Evolutionary conservation across 2,797 vertebrate genomes (phyloP).

Genomic region (Meda fulgida): DNA sequence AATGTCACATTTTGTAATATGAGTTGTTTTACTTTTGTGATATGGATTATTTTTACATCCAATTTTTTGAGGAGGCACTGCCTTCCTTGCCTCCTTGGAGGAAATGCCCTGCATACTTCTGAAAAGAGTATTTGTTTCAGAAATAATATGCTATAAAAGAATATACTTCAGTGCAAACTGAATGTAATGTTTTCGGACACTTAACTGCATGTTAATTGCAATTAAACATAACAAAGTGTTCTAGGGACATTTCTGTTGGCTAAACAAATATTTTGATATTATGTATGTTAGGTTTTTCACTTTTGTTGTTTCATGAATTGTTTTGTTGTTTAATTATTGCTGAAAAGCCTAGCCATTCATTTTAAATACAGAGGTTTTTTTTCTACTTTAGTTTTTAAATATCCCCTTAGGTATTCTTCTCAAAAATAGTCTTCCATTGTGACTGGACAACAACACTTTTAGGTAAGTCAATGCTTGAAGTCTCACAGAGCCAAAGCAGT

Average conservation of each 20-base stretch:
- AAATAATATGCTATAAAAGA: not conserved
- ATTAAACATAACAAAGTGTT: not conserved
- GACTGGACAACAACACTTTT: not conserved
- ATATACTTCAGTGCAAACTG: not conserved
- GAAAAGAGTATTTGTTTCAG: not conserved
- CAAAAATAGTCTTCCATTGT: not conserved
- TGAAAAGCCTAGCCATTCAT: not conserved
- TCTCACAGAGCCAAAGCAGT: slow-evolving; percentile 9
- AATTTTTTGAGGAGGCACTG: too few relatives aligned
- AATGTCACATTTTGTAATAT: too few relatives aligned
- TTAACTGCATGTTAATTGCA: too few relatives aligned
- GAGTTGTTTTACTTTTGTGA: too few relatives aligned
- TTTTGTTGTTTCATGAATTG: not conserved
- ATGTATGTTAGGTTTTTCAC: not conserved
- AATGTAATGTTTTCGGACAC: too few relatives aligned
- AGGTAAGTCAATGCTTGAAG: not conserved
- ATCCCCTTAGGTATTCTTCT: not conserved
- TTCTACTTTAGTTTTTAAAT: not conserved
- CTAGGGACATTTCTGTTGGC: not conserved
- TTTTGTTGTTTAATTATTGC: not conserved
- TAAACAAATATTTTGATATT: not conserved
- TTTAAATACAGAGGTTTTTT: not conserved
- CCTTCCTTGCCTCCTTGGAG: too few relatives aligned
- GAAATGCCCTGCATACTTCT: not conserved
- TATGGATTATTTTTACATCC: too few relatives aligned